Percentiles rank a stretch among this genome's conserved stretches.
These are phyloP conservation scores for Peromyscus leucopus DNA, from an alignment of 2,113 vertebrate species.

Conservation along the genomic window DNA sequence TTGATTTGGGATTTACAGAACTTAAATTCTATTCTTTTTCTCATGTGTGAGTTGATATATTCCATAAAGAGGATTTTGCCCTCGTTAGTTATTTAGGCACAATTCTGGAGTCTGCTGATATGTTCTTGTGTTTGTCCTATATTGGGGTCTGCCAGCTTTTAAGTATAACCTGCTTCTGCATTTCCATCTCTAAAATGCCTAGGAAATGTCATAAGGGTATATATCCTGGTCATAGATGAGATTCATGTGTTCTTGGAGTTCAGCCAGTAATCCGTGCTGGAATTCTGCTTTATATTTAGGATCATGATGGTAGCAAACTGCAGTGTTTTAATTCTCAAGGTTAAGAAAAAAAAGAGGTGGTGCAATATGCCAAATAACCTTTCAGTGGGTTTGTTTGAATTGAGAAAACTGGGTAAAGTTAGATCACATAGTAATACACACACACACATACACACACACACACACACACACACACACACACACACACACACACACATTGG, in stretches of 20 bases:
- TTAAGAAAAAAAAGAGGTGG: neutral
- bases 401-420: neutral
- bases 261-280: neutral
- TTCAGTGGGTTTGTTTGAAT: neutral
- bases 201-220: neutral
- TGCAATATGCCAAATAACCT: neutral
- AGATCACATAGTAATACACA: neutral
- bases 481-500: neutral
- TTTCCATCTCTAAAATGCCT: neutral
- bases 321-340: neutral
- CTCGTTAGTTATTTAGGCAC: neutral
- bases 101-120: neutral
- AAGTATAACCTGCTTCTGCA: neutral
- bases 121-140: neutral
- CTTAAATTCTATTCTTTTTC: slow-evolving; percentile 19
- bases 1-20: neutral
- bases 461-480: too few species aligned
- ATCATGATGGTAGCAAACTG: neutral
- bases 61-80: neutral
- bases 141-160: neutral
- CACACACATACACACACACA: too few species aligned
- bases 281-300: neutral
- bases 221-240: neutral
- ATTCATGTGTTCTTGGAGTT: neutral
- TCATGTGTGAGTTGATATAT: slow-evolving; percentile 12